Base-by-base conservation (phyloP, 2,888 invertebrate genomes). In the Brachycybe producta region DNA sequence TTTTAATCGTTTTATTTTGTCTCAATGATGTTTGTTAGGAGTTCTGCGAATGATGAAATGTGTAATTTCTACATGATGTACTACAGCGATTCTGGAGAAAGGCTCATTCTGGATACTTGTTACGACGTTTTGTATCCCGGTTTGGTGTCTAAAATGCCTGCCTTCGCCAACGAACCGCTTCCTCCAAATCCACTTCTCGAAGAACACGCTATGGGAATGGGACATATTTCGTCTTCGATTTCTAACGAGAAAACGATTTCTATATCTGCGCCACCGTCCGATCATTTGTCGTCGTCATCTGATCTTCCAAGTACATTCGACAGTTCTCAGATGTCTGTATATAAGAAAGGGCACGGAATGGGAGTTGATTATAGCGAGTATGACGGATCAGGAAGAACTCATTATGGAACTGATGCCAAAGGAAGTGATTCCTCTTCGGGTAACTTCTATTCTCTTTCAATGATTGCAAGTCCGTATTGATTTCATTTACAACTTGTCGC, bases 61-160 rank as follows among this genome's bases (percentile, higher is more conserved):
- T 72, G 72, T 59, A 73, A 73, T 56, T 63, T 72, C 56, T 72
- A 73, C 58, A 59, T 68, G 55, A 71, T 72, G 71, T 73, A 68
- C 59, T 71, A 70, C 59, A 66, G 67, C 8, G 63, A 65, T 41
- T 60, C 61, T 8, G 55, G 59, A 19, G 52, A 57, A 44, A 56
- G 51, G 4, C 5, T 46, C 1, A 35, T 49, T 41, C 56, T 35
- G 51, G 60, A 62, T 39, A 27, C 30, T 5, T 53, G 53, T 53
- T 54, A 54, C 1, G 57, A 57, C 35, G 58, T 59, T 45, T 46
- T 57, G 5, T 57, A 59, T 30, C 54, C 57, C 1, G 49, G 54
- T 0, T 52, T 70, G 11, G 57, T 62, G 15, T 30, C 51, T 2
- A 53, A 58, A 27, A 57, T 71, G 13, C 72, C 72, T 3, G 44